A percentile compares a stretch with the other conserved stretches of the same genome.
Evolutionary conservation across 2,797 vertebrate species (phyloP).

Genomic region (Pygocentrus nattereri): DNA sequence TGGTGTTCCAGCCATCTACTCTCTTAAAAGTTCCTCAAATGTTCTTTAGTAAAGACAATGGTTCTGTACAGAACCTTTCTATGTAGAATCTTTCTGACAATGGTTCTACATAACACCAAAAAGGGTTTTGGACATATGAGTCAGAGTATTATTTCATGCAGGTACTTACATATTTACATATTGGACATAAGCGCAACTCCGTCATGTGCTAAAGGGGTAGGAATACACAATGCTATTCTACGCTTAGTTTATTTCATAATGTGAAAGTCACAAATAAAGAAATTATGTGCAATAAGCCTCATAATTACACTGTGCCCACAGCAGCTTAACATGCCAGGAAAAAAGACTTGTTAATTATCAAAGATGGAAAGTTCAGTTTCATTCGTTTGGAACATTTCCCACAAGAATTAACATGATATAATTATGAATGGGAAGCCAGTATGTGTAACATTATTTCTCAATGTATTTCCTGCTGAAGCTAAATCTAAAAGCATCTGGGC

Average conservation of each 20-base stretch:
- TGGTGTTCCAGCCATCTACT: too few relatives aligned
- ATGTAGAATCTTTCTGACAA: too few relatives aligned
- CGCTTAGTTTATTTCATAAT: background rate
- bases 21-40: too few relatives aligned
- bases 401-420: background rate
- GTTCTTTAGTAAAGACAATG: too few relatives aligned
- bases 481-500: background rate
- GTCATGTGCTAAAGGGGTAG: too few relatives aligned
- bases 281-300: background rate
- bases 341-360: background rate
- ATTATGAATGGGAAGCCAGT: background rate
- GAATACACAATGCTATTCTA: background rate
- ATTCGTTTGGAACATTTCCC: background rate
- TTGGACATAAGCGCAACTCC: too few relatives aligned
- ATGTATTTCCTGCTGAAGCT: background rate
- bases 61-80: too few relatives aligned
- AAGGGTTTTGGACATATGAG: too few relatives aligned
- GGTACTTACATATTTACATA: too few relatives aligned
- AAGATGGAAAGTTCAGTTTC: background rate
- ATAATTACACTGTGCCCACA: background rate
- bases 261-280: background rate
- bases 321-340: background rate
- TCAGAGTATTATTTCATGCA: too few relatives aligned
- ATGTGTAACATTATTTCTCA: background rate
- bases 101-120: too few relatives aligned